These are phyloP conservation scores for Aplochiton taeniatus DNA, from an alignment of 2,797 vertebrate species.

Conservation along the genomic window DNA sequence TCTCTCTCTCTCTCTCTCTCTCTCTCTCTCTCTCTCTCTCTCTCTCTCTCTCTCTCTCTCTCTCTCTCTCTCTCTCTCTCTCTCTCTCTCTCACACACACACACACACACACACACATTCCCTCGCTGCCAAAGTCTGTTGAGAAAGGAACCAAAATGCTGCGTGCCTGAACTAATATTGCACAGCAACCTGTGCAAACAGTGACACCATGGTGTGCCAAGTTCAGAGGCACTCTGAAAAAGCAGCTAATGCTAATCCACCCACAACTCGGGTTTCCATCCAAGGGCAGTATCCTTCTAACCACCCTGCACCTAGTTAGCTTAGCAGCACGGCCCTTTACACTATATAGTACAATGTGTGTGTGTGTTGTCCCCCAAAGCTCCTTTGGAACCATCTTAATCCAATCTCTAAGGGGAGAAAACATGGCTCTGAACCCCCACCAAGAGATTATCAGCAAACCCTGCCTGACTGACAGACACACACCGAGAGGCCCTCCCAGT, in stretches of 20 bases:
- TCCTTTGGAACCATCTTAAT: slow-evolving; percentile 39
- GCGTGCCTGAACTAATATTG: slow-evolving; percentile 49
- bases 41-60: too few relatives aligned
- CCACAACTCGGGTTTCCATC: background rate
- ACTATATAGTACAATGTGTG: slow-evolving; percentile 22
- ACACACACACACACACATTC: slow-evolving; percentile 17
- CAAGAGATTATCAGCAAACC: slow-evolving; percentile 63
- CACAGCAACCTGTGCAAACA: slow-evolving; percentile 59
- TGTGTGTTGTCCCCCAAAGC: slow-evolving; percentile 42
- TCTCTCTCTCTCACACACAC: background rate
- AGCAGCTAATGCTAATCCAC: background rate
- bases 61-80: too few relatives aligned
- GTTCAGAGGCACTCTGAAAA: background rate
- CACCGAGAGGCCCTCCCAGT: background rate
- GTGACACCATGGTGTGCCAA: background rate
- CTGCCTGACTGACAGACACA: background rate
- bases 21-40: too few relatives aligned
- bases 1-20: too few relatives aligned
- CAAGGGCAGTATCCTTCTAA: background rate
- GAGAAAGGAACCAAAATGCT: slow-evolving; percentile 30
- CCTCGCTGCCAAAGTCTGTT: slow-evolving; percentile 28
- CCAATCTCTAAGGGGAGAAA: slow-evolving; percentile 48
- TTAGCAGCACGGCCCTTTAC: slow-evolving; percentile 10
- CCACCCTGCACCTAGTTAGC: background rate
- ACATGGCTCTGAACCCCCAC: slow-evolving; percentile 54